phyloP scores from a whole-genome alignment of 1,140 invertebrate species.

The Drosophila tsacasi region DNA sequence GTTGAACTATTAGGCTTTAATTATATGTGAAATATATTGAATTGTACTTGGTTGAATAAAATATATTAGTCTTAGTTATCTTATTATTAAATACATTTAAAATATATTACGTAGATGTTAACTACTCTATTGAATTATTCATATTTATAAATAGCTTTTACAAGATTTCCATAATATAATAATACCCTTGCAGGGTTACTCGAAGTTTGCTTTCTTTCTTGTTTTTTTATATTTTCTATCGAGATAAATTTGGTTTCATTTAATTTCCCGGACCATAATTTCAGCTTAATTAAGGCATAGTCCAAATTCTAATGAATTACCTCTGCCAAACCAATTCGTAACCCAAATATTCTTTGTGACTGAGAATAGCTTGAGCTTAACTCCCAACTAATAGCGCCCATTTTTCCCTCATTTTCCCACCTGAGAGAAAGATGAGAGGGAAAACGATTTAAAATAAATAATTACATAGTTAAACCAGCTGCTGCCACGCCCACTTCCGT shows the following conservation, averaged over 20 bases:
- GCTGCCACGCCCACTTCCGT: slow-evolving; percentile 17
- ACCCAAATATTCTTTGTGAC: background rate
- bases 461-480: slow-evolving; percentile 58
- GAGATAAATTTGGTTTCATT: too few species aligned
- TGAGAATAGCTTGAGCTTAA: background rate
- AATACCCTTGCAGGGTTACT: too few species aligned
- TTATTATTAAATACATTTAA: background rate
- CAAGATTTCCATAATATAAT: too few species aligned
- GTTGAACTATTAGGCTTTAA: too few species aligned
- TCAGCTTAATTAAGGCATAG: too few species aligned
- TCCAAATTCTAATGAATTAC: background rate
- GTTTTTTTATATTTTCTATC: too few species aligned
- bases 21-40: too few species aligned
- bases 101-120: too few species aligned
- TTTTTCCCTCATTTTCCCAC: slow-evolving; percentile 2
- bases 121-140: too few species aligned
- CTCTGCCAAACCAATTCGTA: background rate
- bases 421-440: slow-evolving; percentile 28
- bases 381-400: background rate
- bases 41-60: too few species aligned
- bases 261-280: background rate
- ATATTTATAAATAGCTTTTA: too few species aligned
- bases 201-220: background rate
- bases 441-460: slow-evolving; percentile 67
- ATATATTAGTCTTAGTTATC: too few species aligned